Base-by-base conservation (phyloP, 2,113 vertebrate genomes). In the Recurvirostra avosetta region DNA sequence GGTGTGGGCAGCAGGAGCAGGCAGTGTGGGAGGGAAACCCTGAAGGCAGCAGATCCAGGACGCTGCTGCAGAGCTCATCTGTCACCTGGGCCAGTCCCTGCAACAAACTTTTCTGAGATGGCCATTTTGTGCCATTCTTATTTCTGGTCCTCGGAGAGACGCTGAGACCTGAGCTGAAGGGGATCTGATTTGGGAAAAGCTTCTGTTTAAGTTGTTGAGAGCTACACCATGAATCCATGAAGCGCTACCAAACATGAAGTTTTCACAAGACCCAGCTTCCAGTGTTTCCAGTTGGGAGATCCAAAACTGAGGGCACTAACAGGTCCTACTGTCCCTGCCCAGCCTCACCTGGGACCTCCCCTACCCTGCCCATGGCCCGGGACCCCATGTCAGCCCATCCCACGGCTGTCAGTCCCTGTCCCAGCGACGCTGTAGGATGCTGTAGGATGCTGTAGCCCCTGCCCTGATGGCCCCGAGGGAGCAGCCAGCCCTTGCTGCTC, bases 321-420 rank as follows among this genome's bases (percentile, higher is more conserved):
- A 12, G 2, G 1, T 50, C 41, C 62, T 43, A 5, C 14, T 53
- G 11, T 58, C 23, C 20, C 41, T 71, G 27, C 20, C 34, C 86
- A 62, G 30, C 41, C 49, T 80, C 67, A 40, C 55, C 26, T 30
- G 26, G 17, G 15, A 19, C 34, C 26, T 43, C 49, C 13, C 36
- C 12, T 6, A 5, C 41, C 7, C 23, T 53, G 18, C 25, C 58
- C 56, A 18, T 10, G n/a, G 52, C 58, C 71, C 47, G 52, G 66
- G 45, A 41, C 18, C 30, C 29, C 2, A 5, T 1, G 3, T n/a
- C 62, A 83, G 20, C 36, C 63, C 67, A 72, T 47, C 20, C 63
- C 0, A 0, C 1, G 12, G 34, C 63, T 8, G 1, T 34, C 61
- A 15, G 55, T 55, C 26, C 29, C 62, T 88, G 70, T 20, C 62